These are phyloP conservation scores for Plumapathes pennacea DNA, from an alignment of 92 coral and sea anemone genomes.

Conservation along the genomic window DNA sequence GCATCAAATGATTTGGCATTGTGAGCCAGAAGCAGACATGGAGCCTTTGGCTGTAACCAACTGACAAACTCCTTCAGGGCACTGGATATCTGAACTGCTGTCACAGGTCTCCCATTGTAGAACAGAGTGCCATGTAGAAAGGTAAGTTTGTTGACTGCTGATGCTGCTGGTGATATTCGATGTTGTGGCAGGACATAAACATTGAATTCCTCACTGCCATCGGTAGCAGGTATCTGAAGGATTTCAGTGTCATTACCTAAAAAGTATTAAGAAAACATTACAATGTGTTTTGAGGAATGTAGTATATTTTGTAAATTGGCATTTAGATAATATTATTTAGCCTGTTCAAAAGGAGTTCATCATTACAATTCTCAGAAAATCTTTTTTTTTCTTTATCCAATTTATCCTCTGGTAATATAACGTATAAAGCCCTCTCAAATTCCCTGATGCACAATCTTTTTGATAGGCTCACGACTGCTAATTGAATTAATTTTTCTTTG, in stretches of 20 bases:
- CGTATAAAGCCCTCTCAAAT: no score
- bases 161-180: slow-evolving; percentile 36
- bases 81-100: slow-evolving; percentile 18
- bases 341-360: no score
- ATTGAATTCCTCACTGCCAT: slow-evolving; percentile 39
- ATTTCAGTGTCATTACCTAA: slow-evolving; percentile 56
- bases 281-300: no score
- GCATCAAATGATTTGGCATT: slow-evolving; percentile 53
- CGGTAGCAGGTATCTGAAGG: slow-evolving; percentile 59
- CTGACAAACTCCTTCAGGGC: slow-evolving; percentile 17
- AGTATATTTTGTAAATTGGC: no score
- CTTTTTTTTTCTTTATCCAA: no score
- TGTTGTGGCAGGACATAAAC: slow-evolving; percentile 41
- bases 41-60: slow-evolving; percentile 41
- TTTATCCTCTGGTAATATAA: no score
- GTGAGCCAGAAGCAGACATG: slow-evolving; percentile 57
- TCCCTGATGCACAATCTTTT: no score
- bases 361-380: no score
- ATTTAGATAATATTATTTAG: no score
- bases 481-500: no score
- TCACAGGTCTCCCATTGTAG: slow-evolving; percentile 41
- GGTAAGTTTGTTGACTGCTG: slow-evolving; percentile 57
- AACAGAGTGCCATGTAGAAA: slow-evolving; percentile 45
- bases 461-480: no score
- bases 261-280: not conserved